Evolutionary conservation across 2,113 vertebrate species (phyloP).

Genomic region (Tapirus terrestris): DNA sequence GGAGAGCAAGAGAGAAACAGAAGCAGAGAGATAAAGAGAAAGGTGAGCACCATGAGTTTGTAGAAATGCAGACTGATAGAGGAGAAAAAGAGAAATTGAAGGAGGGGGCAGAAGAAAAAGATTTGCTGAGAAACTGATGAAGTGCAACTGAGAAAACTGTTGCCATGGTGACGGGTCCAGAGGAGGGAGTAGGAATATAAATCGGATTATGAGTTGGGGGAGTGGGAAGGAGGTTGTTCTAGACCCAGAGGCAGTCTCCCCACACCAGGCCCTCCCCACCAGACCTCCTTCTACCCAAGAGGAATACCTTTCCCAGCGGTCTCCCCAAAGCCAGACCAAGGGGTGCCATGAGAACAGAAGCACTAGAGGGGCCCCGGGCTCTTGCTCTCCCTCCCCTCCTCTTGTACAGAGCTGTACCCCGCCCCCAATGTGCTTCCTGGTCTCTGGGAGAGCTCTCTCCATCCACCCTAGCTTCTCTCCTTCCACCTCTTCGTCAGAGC

Average conservation of each 20-base stretch:
- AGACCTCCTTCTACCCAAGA: not conserved
- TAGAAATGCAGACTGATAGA: not conserved
- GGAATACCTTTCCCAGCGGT: not conserved
- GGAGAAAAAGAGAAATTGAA: not conserved
- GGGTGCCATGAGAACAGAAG: not conserved
- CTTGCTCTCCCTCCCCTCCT: not conserved
- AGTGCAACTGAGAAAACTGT: slow-evolving; percentile 92
- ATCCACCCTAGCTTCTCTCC: not conserved
- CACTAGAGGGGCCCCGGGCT: not conserved
- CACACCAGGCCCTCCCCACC: not conserved
- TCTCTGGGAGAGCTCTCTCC: not conserved
- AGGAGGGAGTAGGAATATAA: slow-evolving; percentile 92
- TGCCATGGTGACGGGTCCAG: slow-evolving; percentile 96
- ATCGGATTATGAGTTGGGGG: slow-evolving; percentile 87
- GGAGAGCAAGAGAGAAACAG: not conserved
- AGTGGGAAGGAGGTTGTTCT: not conserved
- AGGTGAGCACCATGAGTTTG: not conserved
- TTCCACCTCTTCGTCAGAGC: not conserved
- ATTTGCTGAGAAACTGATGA: slow-evolving; percentile 81
- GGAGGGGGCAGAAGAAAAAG: slow-evolving; percentile 52
- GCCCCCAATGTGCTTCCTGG: not conserved
- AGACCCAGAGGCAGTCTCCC: not conserved
- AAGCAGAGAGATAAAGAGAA: not conserved
- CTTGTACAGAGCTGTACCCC: not conserved
- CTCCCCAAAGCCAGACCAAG: not conserved